Base-by-base conservation (phyloP, 1,140 invertebrate species). In the Apis cerana region DNA sequence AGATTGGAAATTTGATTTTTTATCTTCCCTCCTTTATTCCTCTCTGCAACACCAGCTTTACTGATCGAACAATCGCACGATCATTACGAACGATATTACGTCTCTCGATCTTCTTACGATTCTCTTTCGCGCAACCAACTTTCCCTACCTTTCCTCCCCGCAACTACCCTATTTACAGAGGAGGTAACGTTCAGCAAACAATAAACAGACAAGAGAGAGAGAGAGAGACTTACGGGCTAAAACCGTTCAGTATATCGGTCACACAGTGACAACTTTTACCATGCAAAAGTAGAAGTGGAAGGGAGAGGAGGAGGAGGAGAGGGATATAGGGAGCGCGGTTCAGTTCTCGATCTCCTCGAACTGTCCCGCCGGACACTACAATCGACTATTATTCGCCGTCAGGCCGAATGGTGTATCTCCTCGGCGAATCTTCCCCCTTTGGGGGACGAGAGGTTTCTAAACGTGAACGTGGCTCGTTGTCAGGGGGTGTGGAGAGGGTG, bases 371-470 rank as follows among this genome's bases (percentile, higher is more conserved):
- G 80, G 80, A 82, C 80, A 69, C 74, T 58, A 82, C 80, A 82
- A 82, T 82, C 80, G 80, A 52, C 80, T 76, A 82, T 82, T 82
- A 82, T 76, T 82, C 80, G 64, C 72, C 72, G 43, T 82, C 80
- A 82, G 74, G 61, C 11, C 33, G 23, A 54, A 50, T 33, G 71
- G 74, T 5, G 76, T 82, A 82, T 82, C 80, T 69, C 33, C 74
- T 48, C 56, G 74, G 74, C 64, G 75, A 82, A 82, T 82, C 80
- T 82, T 76, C 15, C 61, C 17, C 54, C 54, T 13, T 54, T 17
- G 5, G 23, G 11, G 13, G 15, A 62, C 61, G 61, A 15, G 13
- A 15, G 23, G 61, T 43, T 27, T 23, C 21, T 52, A 19, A 67
- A 12, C 48, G 58, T 43, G 48, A 7, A 12, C 13, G 15, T 52